Evolutionary conservation across 1,140 invertebrate genomes (phyloP), one percentile per base, ranked within the genome.

Genomic region (Calliopsis andreniformis): DNA sequence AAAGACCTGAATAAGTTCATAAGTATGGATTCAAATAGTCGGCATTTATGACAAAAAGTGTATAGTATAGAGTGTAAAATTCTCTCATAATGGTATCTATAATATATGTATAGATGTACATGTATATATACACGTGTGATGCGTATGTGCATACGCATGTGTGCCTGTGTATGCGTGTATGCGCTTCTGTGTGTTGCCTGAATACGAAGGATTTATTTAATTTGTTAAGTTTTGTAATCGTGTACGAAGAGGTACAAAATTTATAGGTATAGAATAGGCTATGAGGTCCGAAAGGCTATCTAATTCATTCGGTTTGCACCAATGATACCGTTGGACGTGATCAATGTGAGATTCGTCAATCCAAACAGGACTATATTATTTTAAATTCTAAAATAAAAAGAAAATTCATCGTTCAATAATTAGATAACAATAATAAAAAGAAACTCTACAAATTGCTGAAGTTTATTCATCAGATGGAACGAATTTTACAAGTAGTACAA

Each of bases 211-310:
- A 59, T 83, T 3, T 78, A 59, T 83, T 3, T 78, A 76, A 64
- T 56, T 68, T 59, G 55, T 56, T 77, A 62, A 51, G 35, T 42
- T 79, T 80, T 66, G n/a, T 76, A 39, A 83, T 76, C 42, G 53
- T 82, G 75, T 87, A 86, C 82, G 82, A 87, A 87, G 86, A 87
- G 86, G 86, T 87, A 87, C 68, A 87, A 87, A 87, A 87, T 81
- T 87, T 87, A 86, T 80, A 85, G 81, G 72, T 81, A 83, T 78
- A 83, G 82, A 83, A 75, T 86, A 87, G 86, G 67, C 78, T 79
- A 83, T 86, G 76, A 83, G 82, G 80, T 87, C 67, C 68, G 80
- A 78, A 87, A 84, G 84, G 86, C 83, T 87, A 80, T 80, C 78
- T 86, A 88, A 76, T 81, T 78, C 72, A 63, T 78, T 81, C 58